Conservation (phyloP, 2,888 invertebrate genomes). For the Tuberolachnus salignus region DNA sequence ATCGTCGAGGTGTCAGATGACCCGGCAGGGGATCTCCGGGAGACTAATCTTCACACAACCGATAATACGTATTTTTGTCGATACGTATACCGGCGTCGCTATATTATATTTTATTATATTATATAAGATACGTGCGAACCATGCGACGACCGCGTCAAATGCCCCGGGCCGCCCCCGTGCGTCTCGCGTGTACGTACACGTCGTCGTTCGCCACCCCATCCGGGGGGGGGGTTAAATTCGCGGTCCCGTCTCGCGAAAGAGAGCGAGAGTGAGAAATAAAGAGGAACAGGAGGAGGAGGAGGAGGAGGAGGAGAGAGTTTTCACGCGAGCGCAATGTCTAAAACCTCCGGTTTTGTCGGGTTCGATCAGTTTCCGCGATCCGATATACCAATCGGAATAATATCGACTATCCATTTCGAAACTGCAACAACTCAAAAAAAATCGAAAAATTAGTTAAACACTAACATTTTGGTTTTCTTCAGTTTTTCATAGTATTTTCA, state of each 20-base stretch:
- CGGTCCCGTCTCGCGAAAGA: background rate
- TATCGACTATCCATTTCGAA: too few relatives aligned
- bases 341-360: conserved; percentile 23
- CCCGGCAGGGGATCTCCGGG: conserved; percentile 54
- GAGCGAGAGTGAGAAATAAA: background rate
- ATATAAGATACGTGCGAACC: conserved; percentile 43
- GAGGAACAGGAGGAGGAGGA: too few relatives aligned
- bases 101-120: background rate
- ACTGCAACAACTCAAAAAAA: too few relatives aligned
- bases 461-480: too few relatives aligned
- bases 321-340: background rate
- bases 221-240: background rate
- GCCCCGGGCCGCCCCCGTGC: conserved; percentile 22
- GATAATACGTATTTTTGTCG: background rate
- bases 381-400: too few relatives aligned
- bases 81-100: background rate
- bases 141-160: background rate
- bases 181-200: too few relatives aligned
- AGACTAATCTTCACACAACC: conserved; percentile 44
- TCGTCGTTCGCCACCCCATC: background rate
- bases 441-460: too few relatives aligned
- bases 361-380: conserved; percentile 42
- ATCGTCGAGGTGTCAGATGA: conserved; percentile 52
- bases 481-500: too few relatives aligned
- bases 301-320: conserved; percentile 36